phyloP scores from a whole-genome alignment of 2,888 invertebrate species.

The Blera fallax region DNA sequence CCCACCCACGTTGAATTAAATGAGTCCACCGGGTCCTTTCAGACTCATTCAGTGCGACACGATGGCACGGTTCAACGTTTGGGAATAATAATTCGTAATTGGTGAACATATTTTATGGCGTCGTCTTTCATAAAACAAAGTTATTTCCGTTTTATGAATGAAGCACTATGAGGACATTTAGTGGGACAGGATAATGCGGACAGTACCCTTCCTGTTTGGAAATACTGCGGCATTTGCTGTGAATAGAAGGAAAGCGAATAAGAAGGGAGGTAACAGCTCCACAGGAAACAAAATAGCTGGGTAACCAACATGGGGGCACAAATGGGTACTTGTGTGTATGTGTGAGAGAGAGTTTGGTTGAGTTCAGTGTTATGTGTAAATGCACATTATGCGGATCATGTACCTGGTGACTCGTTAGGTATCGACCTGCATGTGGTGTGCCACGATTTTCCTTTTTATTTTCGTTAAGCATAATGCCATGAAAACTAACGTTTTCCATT shows the following conservation, averaged over 20 bases:
- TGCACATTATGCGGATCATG: conserved; percentile 72
- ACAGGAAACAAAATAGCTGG: conserved; percentile 27
- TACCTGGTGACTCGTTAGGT: conserved; percentile 67
- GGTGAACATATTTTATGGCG: conserved; percentile 63
- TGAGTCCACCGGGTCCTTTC: conserved; percentile 53
- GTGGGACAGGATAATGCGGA: conserved; percentile 72
- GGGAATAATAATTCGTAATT: conserved; percentile 71
- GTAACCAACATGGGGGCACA: conserved; percentile 1
- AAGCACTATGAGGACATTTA: conserved; percentile 63
- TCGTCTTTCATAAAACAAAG: conserved; percentile 62
- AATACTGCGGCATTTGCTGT: conserved; percentile 70
- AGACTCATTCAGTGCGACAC: conserved; percentile 11
- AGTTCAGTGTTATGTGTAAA: conserved; percentile 60
- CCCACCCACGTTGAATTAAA: conserved; percentile 20
- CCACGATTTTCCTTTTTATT: conserved; percentile 1
- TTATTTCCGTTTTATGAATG: conserved; percentile 72
- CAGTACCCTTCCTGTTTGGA: conserved; percentile 65
- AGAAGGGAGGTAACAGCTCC: conserved; percentile 35
- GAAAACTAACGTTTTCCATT: conserved; percentile 44
- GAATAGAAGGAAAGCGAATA: conserved; percentile 32
- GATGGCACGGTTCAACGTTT: conserved; percentile 56
- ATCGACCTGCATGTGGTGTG: conserved; percentile 67
- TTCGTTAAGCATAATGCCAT: conserved; percentile 50
- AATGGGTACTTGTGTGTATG: neutral
- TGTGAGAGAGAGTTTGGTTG: neutral